phyloP scores from a whole-genome alignment of 2,888 invertebrate genomes.

The Plebejus argus region DNA sequence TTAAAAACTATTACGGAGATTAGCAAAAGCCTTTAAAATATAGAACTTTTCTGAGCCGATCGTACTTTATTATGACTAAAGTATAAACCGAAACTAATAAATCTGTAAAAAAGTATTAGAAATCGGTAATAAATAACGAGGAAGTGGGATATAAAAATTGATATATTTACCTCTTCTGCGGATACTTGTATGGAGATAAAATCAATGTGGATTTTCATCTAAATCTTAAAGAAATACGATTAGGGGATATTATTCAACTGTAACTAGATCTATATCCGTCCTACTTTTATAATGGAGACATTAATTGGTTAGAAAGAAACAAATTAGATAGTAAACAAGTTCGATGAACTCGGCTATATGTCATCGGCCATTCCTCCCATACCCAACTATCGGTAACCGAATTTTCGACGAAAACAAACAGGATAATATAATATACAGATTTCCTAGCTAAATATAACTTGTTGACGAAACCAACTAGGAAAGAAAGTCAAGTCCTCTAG shows the following conservation, averaged over 20 bases:
- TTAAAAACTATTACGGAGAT: neutral
- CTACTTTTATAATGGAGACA: neutral
- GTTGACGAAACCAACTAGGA: neutral
- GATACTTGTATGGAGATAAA: neutral
- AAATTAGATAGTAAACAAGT: neutral
- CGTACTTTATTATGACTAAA: neutral
- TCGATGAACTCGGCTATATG: neutral
- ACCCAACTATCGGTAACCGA: neutral
- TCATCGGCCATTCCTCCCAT: neutral
- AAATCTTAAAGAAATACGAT: neutral
- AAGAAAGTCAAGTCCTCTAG: too few species aligned
- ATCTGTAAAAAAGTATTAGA: neutral
- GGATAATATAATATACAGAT: neutral
- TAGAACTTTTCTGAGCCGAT: neutral
- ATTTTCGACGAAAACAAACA: neutral
- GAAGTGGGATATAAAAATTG: slow-evolving; percentile 16
- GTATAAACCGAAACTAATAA: neutral
- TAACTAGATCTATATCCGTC: neutral
- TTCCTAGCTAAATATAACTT: neutral
- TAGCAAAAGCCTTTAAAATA: neutral
- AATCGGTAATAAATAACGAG: neutral
- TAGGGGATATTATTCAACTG: neutral
- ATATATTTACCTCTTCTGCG: slow-evolving; percentile 15
- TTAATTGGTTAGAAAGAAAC: neutral
- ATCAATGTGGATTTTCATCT: slow-evolving; percentile 1